phyloP scores from a whole-genome alignment of 2,113 vertebrate genomes.

The Nicator chloris region DNA sequence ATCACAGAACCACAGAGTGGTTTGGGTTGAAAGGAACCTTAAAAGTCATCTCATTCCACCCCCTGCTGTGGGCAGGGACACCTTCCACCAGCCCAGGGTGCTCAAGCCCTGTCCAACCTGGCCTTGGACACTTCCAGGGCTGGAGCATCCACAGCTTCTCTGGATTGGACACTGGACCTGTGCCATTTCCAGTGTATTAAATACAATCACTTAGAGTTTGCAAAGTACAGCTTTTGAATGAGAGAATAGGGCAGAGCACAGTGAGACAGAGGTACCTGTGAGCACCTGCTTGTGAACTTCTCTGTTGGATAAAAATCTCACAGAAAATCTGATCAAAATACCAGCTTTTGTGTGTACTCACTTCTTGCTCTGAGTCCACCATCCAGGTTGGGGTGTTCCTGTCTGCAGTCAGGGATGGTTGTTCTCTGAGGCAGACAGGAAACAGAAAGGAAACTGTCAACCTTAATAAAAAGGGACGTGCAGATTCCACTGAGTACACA shows the following conservation, averaged over 20 bases:
- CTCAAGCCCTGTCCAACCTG: not conserved
- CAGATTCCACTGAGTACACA: not conserved
- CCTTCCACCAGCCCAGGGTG: rapidly evolving
- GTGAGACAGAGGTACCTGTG: not conserved
- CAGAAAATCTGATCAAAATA: not conserved
- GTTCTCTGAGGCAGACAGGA: not conserved
- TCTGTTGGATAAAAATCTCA: not conserved
- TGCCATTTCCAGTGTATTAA: not conserved
- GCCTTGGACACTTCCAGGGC: not conserved
- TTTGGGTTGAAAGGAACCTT: not conserved
- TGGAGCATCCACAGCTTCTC: not conserved
- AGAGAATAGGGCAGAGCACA: not conserved
- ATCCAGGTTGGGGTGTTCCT: not conserved
- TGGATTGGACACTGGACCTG: not conserved
- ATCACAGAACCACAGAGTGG: not conserved
- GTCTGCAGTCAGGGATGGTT: not conserved
- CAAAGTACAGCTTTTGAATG: not conserved
- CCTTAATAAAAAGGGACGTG: not conserved
- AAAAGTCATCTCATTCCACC: not conserved
- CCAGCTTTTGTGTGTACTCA: not conserved
- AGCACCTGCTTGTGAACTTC: not conserved
- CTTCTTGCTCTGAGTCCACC: not conserved
- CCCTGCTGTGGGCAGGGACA: not conserved
- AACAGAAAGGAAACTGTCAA: not conserved
- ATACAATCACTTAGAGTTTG: not conserved